These are phyloP conservation scores for Chloebia gouldiae DNA, from an alignment of 2,113 vertebrate genomes.

Conservation along the genomic window DNA sequence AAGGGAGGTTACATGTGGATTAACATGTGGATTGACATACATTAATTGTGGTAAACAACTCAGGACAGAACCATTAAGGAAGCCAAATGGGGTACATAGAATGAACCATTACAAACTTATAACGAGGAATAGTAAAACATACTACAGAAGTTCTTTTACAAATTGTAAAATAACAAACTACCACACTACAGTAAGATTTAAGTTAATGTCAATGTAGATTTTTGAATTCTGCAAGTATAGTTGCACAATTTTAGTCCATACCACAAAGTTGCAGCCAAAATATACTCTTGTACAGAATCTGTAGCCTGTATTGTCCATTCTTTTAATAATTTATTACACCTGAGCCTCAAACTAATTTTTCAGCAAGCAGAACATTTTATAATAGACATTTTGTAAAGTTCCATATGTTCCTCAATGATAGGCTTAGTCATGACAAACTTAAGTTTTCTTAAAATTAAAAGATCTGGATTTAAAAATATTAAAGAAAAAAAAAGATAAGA, in stretches of 20 bases:
- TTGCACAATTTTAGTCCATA: not conserved
- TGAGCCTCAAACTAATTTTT: not conserved
- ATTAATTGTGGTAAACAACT: no score
- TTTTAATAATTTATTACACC: not conserved
- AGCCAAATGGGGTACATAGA: no score
- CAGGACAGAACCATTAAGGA: no score
- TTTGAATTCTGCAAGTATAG: not conserved
- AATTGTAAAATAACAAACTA: no score
- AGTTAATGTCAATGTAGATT: not conserved
- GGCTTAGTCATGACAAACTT: not conserved
- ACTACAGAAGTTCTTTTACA: no score
- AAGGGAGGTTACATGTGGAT: no score
- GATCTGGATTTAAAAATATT: not conserved
- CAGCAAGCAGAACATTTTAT: not conserved
- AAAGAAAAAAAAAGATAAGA: not conserved
- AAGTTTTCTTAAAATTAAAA: not conserved
- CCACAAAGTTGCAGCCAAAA: not conserved
- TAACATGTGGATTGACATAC: no score
- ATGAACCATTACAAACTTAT: no score
- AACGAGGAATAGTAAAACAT: no score
- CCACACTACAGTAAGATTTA: not conserved
- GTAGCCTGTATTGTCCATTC: not conserved
- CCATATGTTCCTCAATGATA: not conserved
- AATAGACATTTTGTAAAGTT: not conserved
- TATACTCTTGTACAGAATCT: not conserved